Base-by-base conservation (phyloP, 2,888 invertebrate genomes). In the Drosophila cracens region DNA sequence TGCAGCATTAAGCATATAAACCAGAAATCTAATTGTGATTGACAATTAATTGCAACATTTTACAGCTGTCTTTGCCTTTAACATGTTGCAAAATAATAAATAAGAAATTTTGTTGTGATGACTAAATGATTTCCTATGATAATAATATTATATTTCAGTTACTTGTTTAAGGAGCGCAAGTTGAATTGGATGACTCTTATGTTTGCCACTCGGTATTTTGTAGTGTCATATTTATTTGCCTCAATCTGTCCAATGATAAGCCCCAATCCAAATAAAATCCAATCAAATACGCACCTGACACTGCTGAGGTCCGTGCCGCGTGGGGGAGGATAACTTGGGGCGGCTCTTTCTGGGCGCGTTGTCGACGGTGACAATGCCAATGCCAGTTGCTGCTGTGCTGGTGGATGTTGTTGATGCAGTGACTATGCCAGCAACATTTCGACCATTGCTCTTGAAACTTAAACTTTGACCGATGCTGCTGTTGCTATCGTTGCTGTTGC, bases 231-330 rank as follows among this genome's bases (percentile, higher is more conserved):
- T 25, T 25, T 13, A 25, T 25, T 46, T 46, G 4, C 16, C 7
- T 25, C 8, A 46, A 21, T 21, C 46, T 7, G 4, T 16, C 16
- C 16, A 4, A 21, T 25, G 16, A 46, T 4, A 8, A 33, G 10
- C 4, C 10, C 16, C 8, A 54, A 56, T 25, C 43, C 51, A 48
- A 70, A 4, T 43, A 49, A 54, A 36, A 27, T 27, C n/a, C n/a
- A 46, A 63, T 54, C 54, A 21, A 46, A 16, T 64, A 60, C 84
- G 56, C 74, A 98, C 98, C 95, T 97, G 97, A 94, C 98, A 98
- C 93, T 97, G 97, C 92, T 98, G 98, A 58, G 97, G 97, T 71
- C 98, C 98, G 93, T 98, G 97, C 74, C 98, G 94, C 93, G 97
- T 98, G 49, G 98, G 98, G 49, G 98, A 98, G 62, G 97, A 96